Conservation (phyloP, 2,113 vertebrate genomes). For the Solenodon paradoxus region DNA sequence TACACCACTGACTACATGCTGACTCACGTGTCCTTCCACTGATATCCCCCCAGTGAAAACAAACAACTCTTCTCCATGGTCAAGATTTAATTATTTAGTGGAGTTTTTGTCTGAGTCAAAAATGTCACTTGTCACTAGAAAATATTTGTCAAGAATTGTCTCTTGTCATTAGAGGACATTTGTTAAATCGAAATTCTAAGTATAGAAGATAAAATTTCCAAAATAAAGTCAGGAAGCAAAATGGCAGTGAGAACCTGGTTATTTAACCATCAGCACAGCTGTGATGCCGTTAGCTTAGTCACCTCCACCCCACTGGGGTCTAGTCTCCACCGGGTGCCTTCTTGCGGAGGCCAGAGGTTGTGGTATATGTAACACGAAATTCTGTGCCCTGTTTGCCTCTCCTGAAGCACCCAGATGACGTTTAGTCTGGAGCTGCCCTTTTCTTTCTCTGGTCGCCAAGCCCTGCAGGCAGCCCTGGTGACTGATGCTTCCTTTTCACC, state of each 20-base stretch:
- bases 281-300: rapidly evolving
- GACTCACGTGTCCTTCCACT: neutral
- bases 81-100: neutral
- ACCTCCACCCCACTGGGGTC: rapidly evolving
- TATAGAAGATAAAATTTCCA: neutral
- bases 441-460: neutral
- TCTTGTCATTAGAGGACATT: neutral
- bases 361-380: neutral
- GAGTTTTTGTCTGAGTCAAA: neutral
- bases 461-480: neutral
- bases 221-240: neutral
- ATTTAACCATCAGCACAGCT: rapidly evolving
- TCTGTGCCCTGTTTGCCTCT: neutral
- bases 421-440: neutral
- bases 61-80: neutral
- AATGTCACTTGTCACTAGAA: neutral
- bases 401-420: neutral
- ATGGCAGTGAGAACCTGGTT: no score
- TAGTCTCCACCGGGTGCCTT: neutral
- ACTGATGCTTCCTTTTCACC: neutral
- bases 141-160: no score
- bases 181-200: neutral
- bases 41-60: neutral
- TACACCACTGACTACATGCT: rapidly evolving
- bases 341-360: neutral